A percentile compares a stretch with the other conserved stretches of the same genome.
Conservation (phyloP, 1,140 invertebrate species). For the Spodoptera litura region DNA sequence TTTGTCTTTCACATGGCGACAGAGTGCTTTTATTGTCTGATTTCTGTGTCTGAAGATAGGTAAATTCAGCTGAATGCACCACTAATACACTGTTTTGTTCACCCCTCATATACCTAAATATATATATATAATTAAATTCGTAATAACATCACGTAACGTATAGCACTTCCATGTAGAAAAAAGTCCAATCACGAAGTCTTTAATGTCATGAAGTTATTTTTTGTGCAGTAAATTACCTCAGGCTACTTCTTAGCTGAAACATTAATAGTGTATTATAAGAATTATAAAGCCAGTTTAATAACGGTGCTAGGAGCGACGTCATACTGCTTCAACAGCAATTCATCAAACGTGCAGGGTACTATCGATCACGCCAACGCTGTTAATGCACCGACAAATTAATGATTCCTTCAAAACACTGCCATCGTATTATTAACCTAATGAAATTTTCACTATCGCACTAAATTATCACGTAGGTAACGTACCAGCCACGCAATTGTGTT, state of each 20-base stretch:
- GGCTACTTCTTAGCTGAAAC: background rate
- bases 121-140: no score
- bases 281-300: constrained; percentile 40
- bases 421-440: constrained; percentile 53
- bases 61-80: no score
- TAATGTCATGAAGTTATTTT: background rate
- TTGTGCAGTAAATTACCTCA: constrained; percentile 16
- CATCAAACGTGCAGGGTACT: constrained; percentile 54
- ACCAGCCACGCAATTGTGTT: constrained; percentile 25
- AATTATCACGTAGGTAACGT: constrained; percentile 35
- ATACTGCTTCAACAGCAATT: constrained; percentile 50
- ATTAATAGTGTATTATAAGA: constrained; percentile 37
- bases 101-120: no score
- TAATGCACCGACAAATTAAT: constrained; percentile 58
- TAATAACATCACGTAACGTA: no score
- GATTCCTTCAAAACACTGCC: constrained; percentile 55
- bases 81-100: no score
- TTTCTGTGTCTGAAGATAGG: no score
- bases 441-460: constrained; percentile 40
- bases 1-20: no score
- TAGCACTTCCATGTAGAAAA: background rate
- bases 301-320: constrained; percentile 26
- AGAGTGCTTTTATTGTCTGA: no score
- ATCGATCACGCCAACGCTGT: constrained; percentile 54
- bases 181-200: constrained; percentile 2